Evolutionary conservation across 2,888 invertebrate genomes (phyloP), one percentile per base, ranked within the genome.

Genomic region (Macrophya annulata): DNA sequence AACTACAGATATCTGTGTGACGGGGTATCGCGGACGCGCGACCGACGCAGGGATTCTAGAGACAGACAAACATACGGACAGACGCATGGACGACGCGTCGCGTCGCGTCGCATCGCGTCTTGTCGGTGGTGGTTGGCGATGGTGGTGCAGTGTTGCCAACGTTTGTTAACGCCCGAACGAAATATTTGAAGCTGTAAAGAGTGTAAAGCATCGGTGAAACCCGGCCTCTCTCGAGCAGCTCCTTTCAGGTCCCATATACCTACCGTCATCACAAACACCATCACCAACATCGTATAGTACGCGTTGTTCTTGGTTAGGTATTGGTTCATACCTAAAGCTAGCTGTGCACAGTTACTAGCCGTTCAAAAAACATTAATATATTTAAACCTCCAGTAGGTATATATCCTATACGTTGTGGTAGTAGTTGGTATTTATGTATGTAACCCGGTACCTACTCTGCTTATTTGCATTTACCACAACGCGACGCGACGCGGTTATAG

Each of bases 131-230:
- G 65, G 31, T 8, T 59, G 65, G 65, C 31, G 17, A 2, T 68
- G 65, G 65, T 37, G 31, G 17, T 15, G 81, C 81, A 81, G 81
- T 25, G 81, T 81, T 81, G 81, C 81, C 81, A 81, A 81, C 43
- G 77, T 62, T 65, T 40, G 25, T 62, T 81, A 31, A 43, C 25
- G 43, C 4, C 62, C 91, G 92, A 91, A 92, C 91, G 92, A 92
- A 93, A 93, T 93, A 93, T 93, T 93, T 92, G 91, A 93, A 92
- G 93, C 92, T 92, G 92, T 92, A 77, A 51, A 77, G 55, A 51
- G 72, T 10, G 72, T 45, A 74, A 45, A 74, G 92, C 93, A 92
- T 91, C 92, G 92, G 91, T 90, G 92, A 91, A 92, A 92, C 92
- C 90, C 91, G 89, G 68, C 88, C 89, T 88, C 87, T 89, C 88